Evolutionary conservation across 2,113 vertebrate species (phyloP), one percentile per base, ranked within the genome.

Genomic region (Climacteris rufus): DNA sequence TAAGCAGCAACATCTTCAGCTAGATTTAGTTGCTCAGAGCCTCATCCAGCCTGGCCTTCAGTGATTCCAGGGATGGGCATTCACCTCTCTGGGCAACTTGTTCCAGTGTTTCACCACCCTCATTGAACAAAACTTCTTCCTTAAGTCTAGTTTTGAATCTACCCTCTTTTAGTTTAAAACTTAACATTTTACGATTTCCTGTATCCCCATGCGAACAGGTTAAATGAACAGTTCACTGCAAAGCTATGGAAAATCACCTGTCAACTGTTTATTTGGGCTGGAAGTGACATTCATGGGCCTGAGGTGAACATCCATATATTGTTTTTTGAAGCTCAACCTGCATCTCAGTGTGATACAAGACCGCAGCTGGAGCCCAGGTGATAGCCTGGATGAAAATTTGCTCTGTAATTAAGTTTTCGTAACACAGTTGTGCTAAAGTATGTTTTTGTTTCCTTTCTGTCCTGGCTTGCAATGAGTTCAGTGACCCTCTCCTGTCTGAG

Each of bases 341-440:
- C 65, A 68, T 89, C 69, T 87, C 85, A 68, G 0, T 90, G 76
- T 53, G 65, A 68, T 82, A 35, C 33, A 79, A 82, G 83, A 72
- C 22, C 0, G 0, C 40, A 96, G 92, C 92, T 96, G 86, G 88
- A 83, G 53, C 61, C 86, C 80, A 93, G 82, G 89, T 95, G 94
- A 90, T 78, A 81, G 81, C 87, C 75, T 85, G 54, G 70, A 56
- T 82, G 72, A 82, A 89, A 89, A 83, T 93, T 92, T 89, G 53
- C 76, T 87, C 88, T 63, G 60, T 95, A 95, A 96, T 95, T 92
- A 95, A 93, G 90, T 94, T 96, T 96, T 94, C 76, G 11, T 90
- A 78, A 44, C 52, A 47, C 31, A 87, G 33, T 95, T 96, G 72
- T 78, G 47, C 52, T 75, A 81, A 90, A 93, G 77, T 85, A 65